Conservation (phyloP, 2,113 vertebrate species). For the Ceyx cyanopectus region DNA sequence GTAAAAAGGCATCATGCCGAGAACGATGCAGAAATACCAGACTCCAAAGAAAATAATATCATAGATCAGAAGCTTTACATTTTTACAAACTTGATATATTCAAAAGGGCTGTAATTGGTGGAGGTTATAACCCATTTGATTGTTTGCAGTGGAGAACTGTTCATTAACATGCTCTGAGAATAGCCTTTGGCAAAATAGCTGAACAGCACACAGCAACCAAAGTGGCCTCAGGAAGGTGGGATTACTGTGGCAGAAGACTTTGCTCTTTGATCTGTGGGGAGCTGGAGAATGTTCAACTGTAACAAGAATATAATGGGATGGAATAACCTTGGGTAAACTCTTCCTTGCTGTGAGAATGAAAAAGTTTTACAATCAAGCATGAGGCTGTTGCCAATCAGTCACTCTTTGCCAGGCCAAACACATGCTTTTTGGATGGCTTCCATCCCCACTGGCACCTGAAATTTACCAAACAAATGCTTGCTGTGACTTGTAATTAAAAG, state of each 20-base stretch:
- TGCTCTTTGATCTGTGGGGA: not conserved
- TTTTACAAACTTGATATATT: not conserved
- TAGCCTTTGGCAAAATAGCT: not conserved
- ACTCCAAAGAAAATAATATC: not conserved
- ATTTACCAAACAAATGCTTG: constrained; percentile 69
- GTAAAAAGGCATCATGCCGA: not conserved
- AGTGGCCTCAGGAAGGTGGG: not conserved
- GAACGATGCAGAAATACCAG: not conserved
- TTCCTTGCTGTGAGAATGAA: constrained; percentile 25
- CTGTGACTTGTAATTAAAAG: constrained; percentile 72
- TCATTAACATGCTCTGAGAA: not conserved
- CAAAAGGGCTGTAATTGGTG: not conserved
- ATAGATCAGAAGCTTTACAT: not conserved
- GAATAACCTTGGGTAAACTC: constrained; percentile 1
- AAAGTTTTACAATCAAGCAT: constrained; percentile 23
- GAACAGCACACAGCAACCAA: not conserved
- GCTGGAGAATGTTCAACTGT: not conserved
- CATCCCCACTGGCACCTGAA: constrained; percentile 61
- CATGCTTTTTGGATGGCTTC: constrained; percentile 65
- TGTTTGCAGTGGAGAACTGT: not conserved
- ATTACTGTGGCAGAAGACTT: not conserved
- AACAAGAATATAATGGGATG: not conserved
- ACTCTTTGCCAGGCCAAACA: constrained; percentile 62
- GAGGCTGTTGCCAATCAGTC: constrained; percentile 39
- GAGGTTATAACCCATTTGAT: not conserved